Percentiles rank a stretch among this genome's conserved stretches.
phyloP scores from a whole-genome alignment of 2,113 vertebrate species.

The Gasterosteus nipponicus region DNA sequence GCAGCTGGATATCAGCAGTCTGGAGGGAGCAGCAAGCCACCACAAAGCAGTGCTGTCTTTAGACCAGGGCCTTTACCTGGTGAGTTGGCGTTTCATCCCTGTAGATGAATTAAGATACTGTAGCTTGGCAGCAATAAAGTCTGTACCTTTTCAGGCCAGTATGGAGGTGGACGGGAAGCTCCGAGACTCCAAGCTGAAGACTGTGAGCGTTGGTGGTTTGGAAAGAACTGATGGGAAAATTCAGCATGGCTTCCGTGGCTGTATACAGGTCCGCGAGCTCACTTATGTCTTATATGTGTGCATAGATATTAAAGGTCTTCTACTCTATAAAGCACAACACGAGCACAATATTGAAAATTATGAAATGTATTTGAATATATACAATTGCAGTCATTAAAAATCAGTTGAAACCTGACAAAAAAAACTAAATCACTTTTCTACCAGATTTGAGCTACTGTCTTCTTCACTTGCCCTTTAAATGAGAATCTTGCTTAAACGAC shows the following conservation, averaged over 20 bases:
- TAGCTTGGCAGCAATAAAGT: background rate
- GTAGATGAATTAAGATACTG: background rate
- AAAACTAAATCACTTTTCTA: background rate
- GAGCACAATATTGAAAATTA: background rate
- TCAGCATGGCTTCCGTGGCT: constrained; percentile 88
- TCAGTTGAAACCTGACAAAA: background rate
- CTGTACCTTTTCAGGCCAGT: constrained; percentile 72
- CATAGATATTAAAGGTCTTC: background rate
- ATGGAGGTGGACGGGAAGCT: constrained; percentile 84
- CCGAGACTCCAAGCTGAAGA: constrained; percentile 84
- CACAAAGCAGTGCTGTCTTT: constrained; percentile 84
- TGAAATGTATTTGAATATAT: background rate
- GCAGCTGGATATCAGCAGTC: constrained; percentile 83
- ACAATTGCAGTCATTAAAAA: background rate
- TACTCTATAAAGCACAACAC: background rate
- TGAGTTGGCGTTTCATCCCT: constrained; percentile 44
- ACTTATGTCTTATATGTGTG: background rate
- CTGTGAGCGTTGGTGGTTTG: constrained; percentile 84
- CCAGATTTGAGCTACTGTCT: background rate
- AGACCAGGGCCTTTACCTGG: constrained; percentile 89
- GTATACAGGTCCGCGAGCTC: constrained; percentile 84
- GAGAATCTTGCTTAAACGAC: background rate
- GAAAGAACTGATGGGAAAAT: constrained; percentile 75
- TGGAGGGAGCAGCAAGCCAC: constrained; percentile 51
- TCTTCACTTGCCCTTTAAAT: background rate